Conservation (phyloP, 2,113 vertebrate species). For the Pipra filicauda region DNA sequence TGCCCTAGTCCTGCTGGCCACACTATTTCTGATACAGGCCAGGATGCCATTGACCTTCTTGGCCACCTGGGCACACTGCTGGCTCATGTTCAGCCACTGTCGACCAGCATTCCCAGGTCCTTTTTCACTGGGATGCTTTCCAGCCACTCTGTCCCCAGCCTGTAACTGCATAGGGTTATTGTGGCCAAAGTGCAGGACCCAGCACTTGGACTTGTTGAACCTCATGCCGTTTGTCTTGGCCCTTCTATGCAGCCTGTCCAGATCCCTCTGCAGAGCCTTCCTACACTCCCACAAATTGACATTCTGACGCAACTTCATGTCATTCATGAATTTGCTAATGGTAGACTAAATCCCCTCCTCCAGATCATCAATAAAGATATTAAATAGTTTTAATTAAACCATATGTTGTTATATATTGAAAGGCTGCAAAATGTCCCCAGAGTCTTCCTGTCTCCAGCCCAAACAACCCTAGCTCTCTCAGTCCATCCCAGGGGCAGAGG, state of each 20-base stretch:
- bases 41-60: background rate
- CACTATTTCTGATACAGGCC: background rate
- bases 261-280: background rate
- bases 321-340: background rate
- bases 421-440: background rate
- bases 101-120: background rate
- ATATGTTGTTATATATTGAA: background rate
- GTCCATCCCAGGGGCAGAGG: background rate
- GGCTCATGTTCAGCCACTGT: background rate
- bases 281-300: background rate
- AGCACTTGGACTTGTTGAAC: background rate
- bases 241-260: background rate
- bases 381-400: background rate
- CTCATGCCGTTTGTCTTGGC: background rate
- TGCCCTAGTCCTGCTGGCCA: background rate
- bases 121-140: background rate
- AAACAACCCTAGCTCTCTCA: background rate
- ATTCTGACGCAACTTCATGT: background rate
- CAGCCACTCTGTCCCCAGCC: background rate
- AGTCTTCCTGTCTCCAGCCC: background rate
- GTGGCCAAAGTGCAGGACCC: background rate
- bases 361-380: background rate
- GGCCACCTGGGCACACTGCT: background rate
- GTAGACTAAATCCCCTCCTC: background rate
- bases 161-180: background rate